These are phyloP conservation scores for Anagrus nilaparvatae DNA, from an alignment of 1,140 invertebrate genomes.

Conservation along the genomic window DNA sequence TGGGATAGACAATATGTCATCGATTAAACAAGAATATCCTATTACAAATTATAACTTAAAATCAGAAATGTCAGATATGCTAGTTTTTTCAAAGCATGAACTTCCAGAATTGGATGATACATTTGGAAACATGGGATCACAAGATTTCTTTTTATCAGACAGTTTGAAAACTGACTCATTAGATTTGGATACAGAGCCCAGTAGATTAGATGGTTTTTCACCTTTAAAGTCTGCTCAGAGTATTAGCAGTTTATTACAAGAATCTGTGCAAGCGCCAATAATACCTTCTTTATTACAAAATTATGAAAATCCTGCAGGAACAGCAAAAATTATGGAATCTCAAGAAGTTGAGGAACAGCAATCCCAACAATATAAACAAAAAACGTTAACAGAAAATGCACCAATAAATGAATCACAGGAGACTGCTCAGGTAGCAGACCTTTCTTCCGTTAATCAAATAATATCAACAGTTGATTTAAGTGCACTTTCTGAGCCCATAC, in stretches of 20 bases:
- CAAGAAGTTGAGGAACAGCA: conserved; percentile 10
- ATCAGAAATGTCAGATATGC: no score
- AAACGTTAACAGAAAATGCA: conserved; percentile 1
- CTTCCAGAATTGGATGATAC: background rate
- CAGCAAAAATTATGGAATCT: conserved; percentile 12
- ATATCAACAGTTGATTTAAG: conserved; percentile 26
- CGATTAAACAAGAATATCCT: no score
- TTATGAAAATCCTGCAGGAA: conserved; percentile 12
- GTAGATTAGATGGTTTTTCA: conserved; percentile 23
- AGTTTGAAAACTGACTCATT: no score
- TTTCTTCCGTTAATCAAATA: conserved; percentile 12
- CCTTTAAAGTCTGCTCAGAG: conserved; percentile 37
- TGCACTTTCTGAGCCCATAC: conserved; percentile 17
- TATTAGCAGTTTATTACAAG: conserved; percentile 36
- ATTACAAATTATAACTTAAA: no score
- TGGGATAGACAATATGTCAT: no score
- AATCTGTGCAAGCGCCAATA: conserved; percentile 28
- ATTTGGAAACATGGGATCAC: no score
- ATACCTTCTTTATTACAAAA: conserved; percentile 30
- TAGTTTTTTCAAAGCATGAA: conserved; percentile 2
- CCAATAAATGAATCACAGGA: background rate
- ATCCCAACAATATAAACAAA: conserved; percentile 4
- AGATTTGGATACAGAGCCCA: no score
- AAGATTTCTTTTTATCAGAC: no score
- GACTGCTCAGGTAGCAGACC: conserved; percentile 3